Evolutionary conservation across 92 coral and sea anemone genomes (phyloP), one percentile per base, ranked within the genome.

Genomic region (Chrysogorgia sp.): DNA sequence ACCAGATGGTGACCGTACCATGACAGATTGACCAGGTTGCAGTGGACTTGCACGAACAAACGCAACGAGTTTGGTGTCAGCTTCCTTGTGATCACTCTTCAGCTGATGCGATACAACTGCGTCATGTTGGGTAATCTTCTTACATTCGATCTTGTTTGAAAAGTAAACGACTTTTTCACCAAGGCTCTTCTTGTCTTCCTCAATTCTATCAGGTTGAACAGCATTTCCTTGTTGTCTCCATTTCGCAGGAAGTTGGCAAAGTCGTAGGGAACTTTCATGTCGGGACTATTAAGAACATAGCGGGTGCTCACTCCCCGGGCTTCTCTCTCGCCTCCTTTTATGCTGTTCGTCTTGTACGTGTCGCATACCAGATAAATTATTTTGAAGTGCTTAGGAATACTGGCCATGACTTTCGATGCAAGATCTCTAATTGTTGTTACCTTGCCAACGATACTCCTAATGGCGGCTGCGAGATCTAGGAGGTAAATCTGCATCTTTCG

Each of bases 1-100:
- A 21, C 70, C 70, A 58, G 81, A 76, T 34, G 70, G 81, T 2
- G 81, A 59, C n/a, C 81, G 58, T 14, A 58, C 22, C 81, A 76
- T 33, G 3, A 59, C 37, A 14, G 70, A 1, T 13, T 59, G 22
- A 1, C 41, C 58, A 13, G 30, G 55, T 14, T 30, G 32, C 34
- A 37, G 26, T 1, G 53, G 19, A 15, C 24, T 17, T 10, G 69
- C 81, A 31, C 10, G 14, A 0, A 52, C 81, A 2, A 56, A 34
- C 0, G 67, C 67, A 56, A 75, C 81, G 3, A 75, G 19, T 28
- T 75, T 75, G 37, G 81, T 75, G 41, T 75, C 81, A 22, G 81
- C 81, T 57, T 75, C 68, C 33, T 75, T 67, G 22, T 75, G 81
- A 63, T 56, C 22, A 41, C 81, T 32, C 26, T 3, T 34, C 41